These are phyloP conservation scores for Oscarella lobularis DNA, from an alignment of 37 sponge, comb jelly and placozoan genomes.

Conservation along the genomic window DNA sequence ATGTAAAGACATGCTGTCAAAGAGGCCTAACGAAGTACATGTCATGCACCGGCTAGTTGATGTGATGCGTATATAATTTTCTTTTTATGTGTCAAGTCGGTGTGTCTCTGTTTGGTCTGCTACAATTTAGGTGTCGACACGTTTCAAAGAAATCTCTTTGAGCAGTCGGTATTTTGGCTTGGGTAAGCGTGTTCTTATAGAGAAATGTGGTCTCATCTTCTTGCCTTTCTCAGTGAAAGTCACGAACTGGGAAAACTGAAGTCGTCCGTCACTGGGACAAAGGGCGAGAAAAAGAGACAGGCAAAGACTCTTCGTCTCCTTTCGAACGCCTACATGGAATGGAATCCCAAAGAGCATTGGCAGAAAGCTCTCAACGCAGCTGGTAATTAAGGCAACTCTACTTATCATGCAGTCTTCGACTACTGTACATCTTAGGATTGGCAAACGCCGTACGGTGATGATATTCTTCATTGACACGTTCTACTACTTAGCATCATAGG, in stretches of 20 bases:
- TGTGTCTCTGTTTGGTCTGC: slow-evolving; percentile 66
- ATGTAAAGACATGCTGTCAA: neutral
- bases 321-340: slow-evolving; percentile 78
- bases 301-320: slow-evolving; percentile 69
- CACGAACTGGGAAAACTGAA: neutral
- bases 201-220: too few species aligned
- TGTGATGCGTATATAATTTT: neutral
- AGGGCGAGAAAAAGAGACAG: slow-evolving; percentile 4
- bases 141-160: slow-evolving; percentile 41
- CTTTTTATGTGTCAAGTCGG: slow-evolving; percentile 14
- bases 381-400: neutral
- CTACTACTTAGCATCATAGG: slow-evolving; percentile 11
- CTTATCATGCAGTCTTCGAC: neutral
- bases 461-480: neutral
- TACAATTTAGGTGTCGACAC: slow-evolving; percentile 78
- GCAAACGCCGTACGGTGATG: too few species aligned
- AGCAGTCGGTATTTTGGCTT: slow-evolving; percentile 51
- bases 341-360: slow-evolving; percentile 48
- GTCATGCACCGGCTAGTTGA: neutral
- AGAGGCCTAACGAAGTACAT: neutral
- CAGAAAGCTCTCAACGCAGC: slow-evolving; percentile 87
- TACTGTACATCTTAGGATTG: too few species aligned
- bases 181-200: slow-evolving; percentile 29
- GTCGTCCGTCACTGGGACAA: neutral
- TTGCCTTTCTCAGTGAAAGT: neutral